phyloP scores from a whole-genome alignment of 2,113 vertebrate species.

The Tonatia bakeri region DNA sequence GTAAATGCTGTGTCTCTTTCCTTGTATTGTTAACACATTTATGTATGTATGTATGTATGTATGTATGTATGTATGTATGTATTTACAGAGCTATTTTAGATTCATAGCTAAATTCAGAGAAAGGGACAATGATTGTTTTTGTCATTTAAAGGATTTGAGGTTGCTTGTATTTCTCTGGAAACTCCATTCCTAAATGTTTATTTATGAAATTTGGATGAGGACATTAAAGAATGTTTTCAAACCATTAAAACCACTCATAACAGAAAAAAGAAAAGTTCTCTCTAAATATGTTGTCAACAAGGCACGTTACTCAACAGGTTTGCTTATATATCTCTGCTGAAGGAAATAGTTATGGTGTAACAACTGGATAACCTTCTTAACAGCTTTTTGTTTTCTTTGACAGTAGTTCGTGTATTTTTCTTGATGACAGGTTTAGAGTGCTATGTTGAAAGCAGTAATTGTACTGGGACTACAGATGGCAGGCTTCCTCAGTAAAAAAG shows the following conservation, averaged over 20 bases:
- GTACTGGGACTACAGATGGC: constrained; percentile 77
- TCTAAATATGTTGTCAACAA: background rate
- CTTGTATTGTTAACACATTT: background rate
- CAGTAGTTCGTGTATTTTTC: constrained; percentile 62
- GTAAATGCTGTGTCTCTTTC: background rate
- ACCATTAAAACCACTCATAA: background rate
- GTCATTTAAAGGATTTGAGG: background rate
- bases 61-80: background rate
- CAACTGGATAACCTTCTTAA: constrained; percentile 63
- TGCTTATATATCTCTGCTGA: constrained; percentile 49
- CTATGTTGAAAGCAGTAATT: constrained; percentile 73
- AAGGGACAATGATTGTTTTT: background rate
- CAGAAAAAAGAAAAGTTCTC: background rate
- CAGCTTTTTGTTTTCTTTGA: constrained; percentile 54
- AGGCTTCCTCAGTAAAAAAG: constrained; percentile 63
- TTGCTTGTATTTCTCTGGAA: background rate
- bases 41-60: background rate
- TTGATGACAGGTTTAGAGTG: constrained; percentile 77
- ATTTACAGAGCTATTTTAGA: background rate
- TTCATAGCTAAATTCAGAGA: background rate
- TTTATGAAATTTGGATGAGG: background rate
- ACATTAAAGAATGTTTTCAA: background rate
- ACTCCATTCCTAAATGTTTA: background rate
- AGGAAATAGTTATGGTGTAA: background rate
- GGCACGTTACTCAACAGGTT: background rate